A percentile compares a stretch with the other conserved stretches of the same genome.
phyloP scores from a whole-genome alignment of 2,113 vertebrate species.

The Xiphophorus hellerii region DNA sequence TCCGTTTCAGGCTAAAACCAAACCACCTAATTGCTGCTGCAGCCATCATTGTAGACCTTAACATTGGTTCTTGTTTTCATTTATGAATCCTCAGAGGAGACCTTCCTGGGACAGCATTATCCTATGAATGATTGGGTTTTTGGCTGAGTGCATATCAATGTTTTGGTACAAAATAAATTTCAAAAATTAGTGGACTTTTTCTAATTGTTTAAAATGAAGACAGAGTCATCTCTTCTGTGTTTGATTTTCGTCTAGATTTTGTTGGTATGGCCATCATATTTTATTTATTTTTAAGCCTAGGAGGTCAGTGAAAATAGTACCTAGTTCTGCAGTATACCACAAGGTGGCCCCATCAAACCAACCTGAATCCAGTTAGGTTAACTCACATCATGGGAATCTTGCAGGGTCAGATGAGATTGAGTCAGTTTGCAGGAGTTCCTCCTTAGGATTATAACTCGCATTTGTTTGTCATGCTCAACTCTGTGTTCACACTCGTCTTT shows the following conservation, averaged over 20 bases:
- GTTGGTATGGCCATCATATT: background rate
- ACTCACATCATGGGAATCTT: background rate
- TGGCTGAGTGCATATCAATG: no score
- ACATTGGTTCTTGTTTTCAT: no score
- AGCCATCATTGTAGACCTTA: no score
- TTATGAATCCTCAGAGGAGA: no score
- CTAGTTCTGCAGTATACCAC: conserved; percentile 33
- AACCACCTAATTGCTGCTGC: no score
- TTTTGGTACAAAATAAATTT: no score
- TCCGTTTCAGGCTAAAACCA: no score
- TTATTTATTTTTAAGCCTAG: background rate
- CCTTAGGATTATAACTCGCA: background rate
- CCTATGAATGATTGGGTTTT: no score
- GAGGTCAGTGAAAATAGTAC: background rate
- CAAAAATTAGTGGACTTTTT: no score
- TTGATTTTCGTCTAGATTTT: background rate
- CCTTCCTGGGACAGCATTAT: no score
- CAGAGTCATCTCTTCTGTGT: background rate
- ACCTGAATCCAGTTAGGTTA: background rate
- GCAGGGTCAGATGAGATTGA: background rate
- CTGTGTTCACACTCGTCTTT: background rate
- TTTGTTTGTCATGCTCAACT: background rate
- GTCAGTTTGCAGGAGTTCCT: background rate
- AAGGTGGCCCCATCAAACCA: conserved; percentile 40
- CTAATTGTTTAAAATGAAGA: background rate